Evolutionary conservation across 2,797 vertebrate genomes (phyloP).

Genomic region (Potorous gilbertii): DNA sequence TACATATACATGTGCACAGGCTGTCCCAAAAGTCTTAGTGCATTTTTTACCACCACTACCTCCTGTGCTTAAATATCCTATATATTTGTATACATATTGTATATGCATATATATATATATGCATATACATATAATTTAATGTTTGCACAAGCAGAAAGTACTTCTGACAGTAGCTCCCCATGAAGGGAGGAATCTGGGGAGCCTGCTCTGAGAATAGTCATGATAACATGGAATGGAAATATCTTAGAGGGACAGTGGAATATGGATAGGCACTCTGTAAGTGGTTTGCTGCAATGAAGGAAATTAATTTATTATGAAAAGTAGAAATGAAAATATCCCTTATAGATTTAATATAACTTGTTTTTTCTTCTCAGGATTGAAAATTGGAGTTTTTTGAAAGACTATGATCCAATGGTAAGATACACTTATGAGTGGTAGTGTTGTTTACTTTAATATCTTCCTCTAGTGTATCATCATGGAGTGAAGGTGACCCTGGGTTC

Average conservation of each 20-base stretch:
- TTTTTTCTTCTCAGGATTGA: constrained; percentile 86
- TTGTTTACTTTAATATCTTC: neutral
- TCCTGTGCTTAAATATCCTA: neutral
- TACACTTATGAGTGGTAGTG: neutral
- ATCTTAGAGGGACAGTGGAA: neutral
- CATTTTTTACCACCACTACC: neutral
- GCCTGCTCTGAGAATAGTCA: neutral
- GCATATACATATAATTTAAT: neutral
- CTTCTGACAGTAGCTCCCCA: neutral
- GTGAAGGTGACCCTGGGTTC: neutral
- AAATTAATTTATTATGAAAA: neutral
- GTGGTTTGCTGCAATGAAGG: neutral
- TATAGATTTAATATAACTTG: neutral
- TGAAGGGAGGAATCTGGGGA: neutral
- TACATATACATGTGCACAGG: neutral
- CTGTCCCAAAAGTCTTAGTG: neutral
- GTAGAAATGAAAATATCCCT: neutral
- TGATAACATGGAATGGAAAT: neutral
- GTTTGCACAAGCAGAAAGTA: neutral
- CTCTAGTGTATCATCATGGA: neutral
- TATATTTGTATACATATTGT: neutral
- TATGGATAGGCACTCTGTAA: neutral
- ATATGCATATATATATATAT: too few species aligned
- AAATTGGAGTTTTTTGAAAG: constrained; percentile 90
- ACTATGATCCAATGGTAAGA: constrained; percentile 89